Evolutionary conservation across 2,113 vertebrate species (phyloP).

Genomic region (Circaetus gallicus): DNA sequence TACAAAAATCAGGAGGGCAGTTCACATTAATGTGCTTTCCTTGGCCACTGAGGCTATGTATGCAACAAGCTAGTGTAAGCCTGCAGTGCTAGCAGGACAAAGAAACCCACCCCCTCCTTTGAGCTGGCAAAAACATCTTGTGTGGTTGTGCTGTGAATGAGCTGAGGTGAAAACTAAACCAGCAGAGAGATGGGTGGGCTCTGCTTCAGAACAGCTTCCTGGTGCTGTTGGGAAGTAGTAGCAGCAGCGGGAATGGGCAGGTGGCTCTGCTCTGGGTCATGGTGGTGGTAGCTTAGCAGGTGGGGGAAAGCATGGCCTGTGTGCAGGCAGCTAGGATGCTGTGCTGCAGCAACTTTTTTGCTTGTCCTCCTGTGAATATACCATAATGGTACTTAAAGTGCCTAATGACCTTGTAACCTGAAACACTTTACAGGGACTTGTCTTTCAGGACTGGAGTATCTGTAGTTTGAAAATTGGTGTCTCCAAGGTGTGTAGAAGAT

Average conservation of each 20-base stretch:
- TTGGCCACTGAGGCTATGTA: not conserved
- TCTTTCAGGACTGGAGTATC: too few relatives aligned
- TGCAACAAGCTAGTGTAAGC: accelerated
- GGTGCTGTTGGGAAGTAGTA: not conserved
- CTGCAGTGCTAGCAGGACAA: not conserved
- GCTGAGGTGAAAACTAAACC: not conserved
- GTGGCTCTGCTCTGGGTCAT: not conserved
- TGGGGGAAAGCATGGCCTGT: not conserved
- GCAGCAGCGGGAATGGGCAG: not conserved
- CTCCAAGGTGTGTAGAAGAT: not conserved
- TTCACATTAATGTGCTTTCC: not conserved
- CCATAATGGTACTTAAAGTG: too few relatives aligned
- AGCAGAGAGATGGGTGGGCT: not conserved
- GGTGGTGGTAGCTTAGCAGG: too few relatives aligned
- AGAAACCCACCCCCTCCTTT: not conserved
- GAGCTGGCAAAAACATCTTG: not conserved
- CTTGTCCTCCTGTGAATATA: not conserved
- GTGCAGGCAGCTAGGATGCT: not conserved
- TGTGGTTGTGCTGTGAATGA: not conserved
- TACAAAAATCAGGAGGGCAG: not conserved
- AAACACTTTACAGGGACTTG: not conserved
- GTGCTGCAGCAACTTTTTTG: not conserved
- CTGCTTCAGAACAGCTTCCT: not conserved
- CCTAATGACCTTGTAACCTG: not conserved
- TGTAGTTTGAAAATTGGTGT: not conserved